Base-by-base conservation (phyloP, 2,797 vertebrate species). In the Epinephelus coioides region DNA sequence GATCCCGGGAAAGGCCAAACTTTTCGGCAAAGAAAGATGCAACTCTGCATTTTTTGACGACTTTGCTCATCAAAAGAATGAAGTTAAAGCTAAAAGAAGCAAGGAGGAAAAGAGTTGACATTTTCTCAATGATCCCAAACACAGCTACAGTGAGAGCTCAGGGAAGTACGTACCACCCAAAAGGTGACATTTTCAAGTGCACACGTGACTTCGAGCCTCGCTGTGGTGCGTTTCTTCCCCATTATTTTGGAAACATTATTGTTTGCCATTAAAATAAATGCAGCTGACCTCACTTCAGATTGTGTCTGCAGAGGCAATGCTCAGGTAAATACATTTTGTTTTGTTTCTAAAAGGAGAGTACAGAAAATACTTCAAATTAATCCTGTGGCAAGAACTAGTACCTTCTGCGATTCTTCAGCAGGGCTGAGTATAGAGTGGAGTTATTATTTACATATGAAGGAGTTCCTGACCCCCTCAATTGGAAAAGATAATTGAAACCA, bases 101-200 rank as follows among this genome's bases (percentile, higher is more conserved):
- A 10, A 40, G 46, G 2, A 8, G 40, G 23, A 4, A 49, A 60
- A 44, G 56, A 63, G 54, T 8, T 84, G 27, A 78, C 71, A 86
- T 84, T 87, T 83, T 64, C 47, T 74, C 43, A 68, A 38, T 53
- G 63, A 54, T 69, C 64, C 25, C 17, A 27, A 72, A 62, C 61
- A 38, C 30, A 64, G 57, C 62, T 43, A 64, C 19, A 51, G 49
- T 30, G 34, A 73, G 43, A 69, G 64, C 14, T 64, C n/a, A 11
- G 14, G 60, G 34, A 73, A 59, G 47, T 19, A 54, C 62, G 50
- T 60, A 44, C 43, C 51, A 6, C 15, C 47, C 19, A 27, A 64
- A 81, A 79, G 76, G 59, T 73, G 56, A 77, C 68, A 85, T 40
- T 83, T 75, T 69, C 21, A 65, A 27, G 43, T 43, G 18, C 66